These are phyloP conservation scores for Acrocyrtus sp. DNA, from an alignment of 2,888 invertebrate genomes.

Conservation along the genomic window DNA sequence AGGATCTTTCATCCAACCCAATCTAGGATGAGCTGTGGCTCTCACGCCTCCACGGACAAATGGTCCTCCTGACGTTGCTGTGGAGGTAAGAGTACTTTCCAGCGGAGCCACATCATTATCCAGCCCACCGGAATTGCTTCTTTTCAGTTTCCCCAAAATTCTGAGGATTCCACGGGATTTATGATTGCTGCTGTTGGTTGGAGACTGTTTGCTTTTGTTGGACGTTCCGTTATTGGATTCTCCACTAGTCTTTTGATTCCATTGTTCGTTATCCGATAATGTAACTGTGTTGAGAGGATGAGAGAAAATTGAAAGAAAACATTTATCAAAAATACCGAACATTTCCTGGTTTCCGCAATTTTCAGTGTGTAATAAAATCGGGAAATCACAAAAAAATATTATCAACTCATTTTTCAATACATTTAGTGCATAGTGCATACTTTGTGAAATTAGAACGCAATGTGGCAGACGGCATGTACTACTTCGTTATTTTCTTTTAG, in stretches of 20 bases:
- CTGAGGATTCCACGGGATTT: slow-evolving; percentile 61
- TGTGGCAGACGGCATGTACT: no score
- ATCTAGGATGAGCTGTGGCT: slow-evolving; percentile 78
- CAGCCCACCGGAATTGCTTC: slow-evolving; percentile 77
- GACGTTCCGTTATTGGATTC: slow-evolving; percentile 20
- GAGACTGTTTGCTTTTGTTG: slow-evolving; percentile 50
- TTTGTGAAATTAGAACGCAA: no score
- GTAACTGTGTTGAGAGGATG: slow-evolving; percentile 17
- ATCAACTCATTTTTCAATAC: no score
- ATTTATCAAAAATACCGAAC: neutral
- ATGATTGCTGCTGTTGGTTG: slow-evolving; percentile 55
- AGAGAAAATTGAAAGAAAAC: neutral
- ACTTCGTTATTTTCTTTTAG: no score
- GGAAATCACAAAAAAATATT: no score
- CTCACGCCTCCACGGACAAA: slow-evolving; percentile 73
- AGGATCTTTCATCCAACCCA: slow-evolving; percentile 71
- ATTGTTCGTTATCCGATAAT: slow-evolving; percentile 37
- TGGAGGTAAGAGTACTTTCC: slow-evolving; percentile 28
- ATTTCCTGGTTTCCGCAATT: neutral
- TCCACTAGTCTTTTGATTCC: slow-evolving; percentile 35
- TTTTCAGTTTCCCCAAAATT: slow-evolving; percentile 68
- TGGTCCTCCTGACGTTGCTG: slow-evolving; percentile 48
- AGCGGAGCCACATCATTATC: slow-evolving; percentile 69
- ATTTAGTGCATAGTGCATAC: no score
- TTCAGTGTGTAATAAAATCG: no score